Evolutionary conservation across 1,140 invertebrate genomes (phyloP).

Genomic region (Sarcophaga bullata): DNA sequence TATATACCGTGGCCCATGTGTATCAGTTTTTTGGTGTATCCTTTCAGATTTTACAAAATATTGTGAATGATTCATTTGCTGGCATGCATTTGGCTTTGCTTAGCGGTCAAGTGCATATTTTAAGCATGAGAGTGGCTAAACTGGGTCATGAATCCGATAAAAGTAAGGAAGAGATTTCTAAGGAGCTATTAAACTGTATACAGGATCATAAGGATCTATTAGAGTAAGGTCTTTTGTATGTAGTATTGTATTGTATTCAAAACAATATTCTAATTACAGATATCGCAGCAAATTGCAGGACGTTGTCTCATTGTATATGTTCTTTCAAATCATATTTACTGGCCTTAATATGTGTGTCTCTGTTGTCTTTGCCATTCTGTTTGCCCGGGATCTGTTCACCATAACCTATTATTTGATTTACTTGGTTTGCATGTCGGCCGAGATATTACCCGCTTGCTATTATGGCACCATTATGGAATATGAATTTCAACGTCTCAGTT

Average conservation of each 20-base stretch:
- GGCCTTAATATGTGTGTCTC: slow-evolving; percentile 27
- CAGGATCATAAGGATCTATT: slow-evolving; percentile 36
- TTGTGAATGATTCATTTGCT: slow-evolving; percentile 37
- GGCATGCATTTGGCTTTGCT: slow-evolving; percentile 39
- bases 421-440: background rate
- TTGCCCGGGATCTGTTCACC: slow-evolving; percentile 30
- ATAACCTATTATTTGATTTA: slow-evolving; percentile 29
- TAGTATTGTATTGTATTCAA: slow-evolving; percentile 23
- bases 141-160: slow-evolving; percentile 15
- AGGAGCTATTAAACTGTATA: slow-evolving; percentile 29
- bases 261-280: slow-evolving; percentile 42
- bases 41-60: slow-evolving; percentile 14
- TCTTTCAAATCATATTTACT: slow-evolving; percentile 33
- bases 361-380: slow-evolving; percentile 38
- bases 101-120: slow-evolving; percentile 27
- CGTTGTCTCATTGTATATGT: slow-evolving; percentile 48
- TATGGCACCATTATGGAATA: slow-evolving; percentile 38
- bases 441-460: slow-evolving; percentile 41
- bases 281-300: slow-evolving; percentile 45
- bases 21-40: slow-evolving; percentile 36
- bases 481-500: slow-evolving; percentile 37
- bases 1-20: slow-evolving; percentile 32
- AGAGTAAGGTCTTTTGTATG: slow-evolving; percentile 16
- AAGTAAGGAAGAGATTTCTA: slow-evolving; percentile 3
- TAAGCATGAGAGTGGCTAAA: slow-evolving; percentile 28